Percentiles rank a stretch among this genome's conserved stretches.
Evolutionary conservation across 2,888 invertebrate genomes (phyloP).

Genomic region (Salpingus planirostris): DNA sequence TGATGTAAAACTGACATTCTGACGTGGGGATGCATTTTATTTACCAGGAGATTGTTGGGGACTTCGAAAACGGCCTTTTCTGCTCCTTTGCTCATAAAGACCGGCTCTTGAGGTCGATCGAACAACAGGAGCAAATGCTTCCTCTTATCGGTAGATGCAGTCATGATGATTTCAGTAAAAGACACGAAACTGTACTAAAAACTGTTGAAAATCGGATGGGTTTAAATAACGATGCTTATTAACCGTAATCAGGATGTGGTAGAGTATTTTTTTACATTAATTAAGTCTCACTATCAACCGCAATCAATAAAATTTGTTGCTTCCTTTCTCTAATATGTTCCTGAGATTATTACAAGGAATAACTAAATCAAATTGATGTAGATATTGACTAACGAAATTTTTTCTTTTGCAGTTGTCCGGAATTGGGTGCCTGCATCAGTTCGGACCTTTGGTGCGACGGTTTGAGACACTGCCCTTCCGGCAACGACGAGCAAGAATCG

Average conservation of each 20-base stretch:
- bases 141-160: conserved; percentile 27
- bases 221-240: too few species aligned
- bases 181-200: too few species aligned
- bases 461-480: conserved; percentile 68
- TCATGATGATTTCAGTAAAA: conserved; percentile 21
- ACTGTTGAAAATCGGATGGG: too few species aligned
- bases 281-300: too few species aligned
- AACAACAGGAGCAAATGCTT: conserved; percentile 55
- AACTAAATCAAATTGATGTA: too few species aligned
- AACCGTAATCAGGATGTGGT: too few species aligned
- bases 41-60: conserved; percentile 53
- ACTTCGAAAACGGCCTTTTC: conserved; percentile 54
- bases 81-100: conserved; percentile 66
- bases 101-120: conserved; percentile 66
- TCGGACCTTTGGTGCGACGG: conserved; percentile 75
- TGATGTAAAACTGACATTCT: conserved; percentile 1
- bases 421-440: conserved; percentile 72
- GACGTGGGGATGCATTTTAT: conserved; percentile 29
- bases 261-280: too few species aligned
- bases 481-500: conserved; percentile 69
- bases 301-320: too few species aligned
- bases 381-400: conserved; percentile 4
- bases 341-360: too few species aligned
- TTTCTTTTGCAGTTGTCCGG: conserved; percentile 57
- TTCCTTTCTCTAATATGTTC: too few species aligned